Percentiles rank a stretch among this genome's conserved stretches.
phyloP scores from a whole-genome alignment of 2,113 vertebrate species.

The Eulemur macaco region DNA sequence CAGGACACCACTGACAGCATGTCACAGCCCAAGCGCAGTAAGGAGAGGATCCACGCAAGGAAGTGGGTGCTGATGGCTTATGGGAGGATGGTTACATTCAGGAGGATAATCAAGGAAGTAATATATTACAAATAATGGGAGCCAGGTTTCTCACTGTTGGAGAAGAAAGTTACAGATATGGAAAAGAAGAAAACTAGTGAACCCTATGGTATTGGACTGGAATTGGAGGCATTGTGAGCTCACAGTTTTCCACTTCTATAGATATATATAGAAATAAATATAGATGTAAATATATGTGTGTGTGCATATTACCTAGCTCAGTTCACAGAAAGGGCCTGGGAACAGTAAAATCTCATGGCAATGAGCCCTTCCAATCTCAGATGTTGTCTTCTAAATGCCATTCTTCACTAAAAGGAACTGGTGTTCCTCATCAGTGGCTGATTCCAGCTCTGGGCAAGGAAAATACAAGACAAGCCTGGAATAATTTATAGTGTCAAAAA shows the following conservation, averaged over 20 bases:
- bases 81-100: not conserved
- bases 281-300: not conserved
- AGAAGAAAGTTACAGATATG: not conserved
- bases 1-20: not conserved
- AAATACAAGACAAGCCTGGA: conserved; percentile 7
- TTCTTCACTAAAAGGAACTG: not conserved
- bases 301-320: not conserved
- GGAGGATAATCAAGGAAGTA: not conserved
- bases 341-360: not conserved
- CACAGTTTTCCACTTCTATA: not conserved
- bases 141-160: not conserved
- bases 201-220: not conserved
- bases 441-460: not conserved
- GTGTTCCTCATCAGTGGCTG: not conserved
- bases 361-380: not conserved
- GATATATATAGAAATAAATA: not conserved
- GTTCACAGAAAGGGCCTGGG: not conserved
- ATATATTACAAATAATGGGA: not conserved
- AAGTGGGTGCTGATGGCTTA: not conserved
- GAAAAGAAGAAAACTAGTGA: conserved; percentile 2
- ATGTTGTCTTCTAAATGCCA: not conserved
- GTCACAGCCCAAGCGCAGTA: not conserved
- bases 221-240: not conserved
- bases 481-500: not conserved
- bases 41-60: not conserved